phyloP scores from a whole-genome alignment of 1,140 invertebrate species.

The Amyelois transitella region DNA sequence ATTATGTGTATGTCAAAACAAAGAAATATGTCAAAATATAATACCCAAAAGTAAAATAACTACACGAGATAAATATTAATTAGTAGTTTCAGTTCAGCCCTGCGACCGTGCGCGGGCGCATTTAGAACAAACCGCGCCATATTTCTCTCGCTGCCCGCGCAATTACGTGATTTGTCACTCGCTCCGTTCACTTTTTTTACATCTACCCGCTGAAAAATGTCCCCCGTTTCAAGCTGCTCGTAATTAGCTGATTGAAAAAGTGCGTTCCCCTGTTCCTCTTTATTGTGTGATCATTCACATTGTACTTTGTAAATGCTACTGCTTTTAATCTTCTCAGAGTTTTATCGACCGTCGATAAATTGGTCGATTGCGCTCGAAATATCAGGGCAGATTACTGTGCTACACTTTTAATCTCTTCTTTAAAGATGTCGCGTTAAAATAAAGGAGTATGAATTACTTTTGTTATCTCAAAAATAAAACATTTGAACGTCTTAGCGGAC shows the following conservation, averaged over 20 bases:
- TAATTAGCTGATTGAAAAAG: constrained; percentile 68
- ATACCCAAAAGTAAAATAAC: too few relatives aligned
- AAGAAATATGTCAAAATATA: too few relatives aligned
- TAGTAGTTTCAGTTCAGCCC: constrained; percentile 7
- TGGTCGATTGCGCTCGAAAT: constrained; percentile 1
- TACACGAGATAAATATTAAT: background rate
- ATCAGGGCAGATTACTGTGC: background rate
- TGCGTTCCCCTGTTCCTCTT: constrained; percentile 42
- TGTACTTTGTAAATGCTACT: constrained; percentile 30
- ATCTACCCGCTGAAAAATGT: constrained; percentile 53
- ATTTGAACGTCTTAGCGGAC: background rate
- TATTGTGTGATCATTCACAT: constrained; percentile 24
- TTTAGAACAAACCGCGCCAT: constrained; percentile 66
- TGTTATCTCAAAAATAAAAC: background rate
- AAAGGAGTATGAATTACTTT: constrained; percentile 2
- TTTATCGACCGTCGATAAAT: constrained; percentile 20
- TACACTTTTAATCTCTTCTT: constrained; percentile 4
- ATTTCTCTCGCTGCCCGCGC: constrained; percentile 62
- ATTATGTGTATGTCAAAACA: too few relatives aligned
- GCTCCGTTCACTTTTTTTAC: constrained; percentile 47
- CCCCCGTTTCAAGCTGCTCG: constrained; percentile 35
- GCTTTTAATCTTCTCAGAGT: constrained; percentile 26
- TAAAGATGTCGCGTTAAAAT: too few relatives aligned
- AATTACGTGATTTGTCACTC: constrained; percentile 72
- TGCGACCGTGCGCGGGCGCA: constrained; percentile 45